phyloP scores from a whole-genome alignment of 2,888 invertebrate genomes.

The Metalampra italica region DNA sequence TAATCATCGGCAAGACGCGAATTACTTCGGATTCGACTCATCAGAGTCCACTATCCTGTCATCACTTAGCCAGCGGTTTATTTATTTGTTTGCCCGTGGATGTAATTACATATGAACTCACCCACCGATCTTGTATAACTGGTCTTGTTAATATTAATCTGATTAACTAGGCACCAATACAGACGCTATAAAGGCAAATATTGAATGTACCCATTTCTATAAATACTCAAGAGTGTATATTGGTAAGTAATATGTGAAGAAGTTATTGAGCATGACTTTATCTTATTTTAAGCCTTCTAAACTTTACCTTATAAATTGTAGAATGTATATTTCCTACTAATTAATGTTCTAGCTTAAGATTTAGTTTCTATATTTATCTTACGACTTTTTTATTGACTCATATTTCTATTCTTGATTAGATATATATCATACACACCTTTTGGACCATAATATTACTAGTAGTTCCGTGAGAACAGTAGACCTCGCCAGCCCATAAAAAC shows the following conservation, averaged over 20 bases:
- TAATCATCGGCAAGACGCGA: slow-evolving; percentile 16
- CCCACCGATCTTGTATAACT: slow-evolving; percentile 47
- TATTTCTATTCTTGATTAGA: too few species aligned
- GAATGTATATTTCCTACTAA: too few species aligned
- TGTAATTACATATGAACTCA: slow-evolving; percentile 61
- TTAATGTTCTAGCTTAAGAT: too few species aligned
- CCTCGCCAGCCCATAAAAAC: too few species aligned
- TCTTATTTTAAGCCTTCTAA: too few species aligned
- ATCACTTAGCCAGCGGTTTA: slow-evolving; percentile 48
- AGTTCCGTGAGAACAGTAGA: too few species aligned
- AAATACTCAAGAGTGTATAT: neutral
- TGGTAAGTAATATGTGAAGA: neutral
- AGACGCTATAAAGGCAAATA: slow-evolving; percentile 11
- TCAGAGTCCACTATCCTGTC: slow-evolving; percentile 43
- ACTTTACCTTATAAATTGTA: too few species aligned
- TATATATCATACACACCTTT: too few species aligned
- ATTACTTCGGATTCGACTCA: slow-evolving; percentile 27
- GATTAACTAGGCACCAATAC: slow-evolving; percentile 54
- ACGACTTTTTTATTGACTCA: too few species aligned
- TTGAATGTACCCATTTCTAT: neutral
- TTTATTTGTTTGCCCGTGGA: slow-evolving; percentile 59
- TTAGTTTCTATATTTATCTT: too few species aligned
- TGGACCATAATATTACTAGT: too few species aligned
- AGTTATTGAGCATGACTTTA: too few species aligned
- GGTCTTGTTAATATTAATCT: slow-evolving; percentile 59